Evolutionary conservation across 2,888 invertebrate genomes (phyloP).

Genomic region (Cosmorhoe ocellata): DNA sequence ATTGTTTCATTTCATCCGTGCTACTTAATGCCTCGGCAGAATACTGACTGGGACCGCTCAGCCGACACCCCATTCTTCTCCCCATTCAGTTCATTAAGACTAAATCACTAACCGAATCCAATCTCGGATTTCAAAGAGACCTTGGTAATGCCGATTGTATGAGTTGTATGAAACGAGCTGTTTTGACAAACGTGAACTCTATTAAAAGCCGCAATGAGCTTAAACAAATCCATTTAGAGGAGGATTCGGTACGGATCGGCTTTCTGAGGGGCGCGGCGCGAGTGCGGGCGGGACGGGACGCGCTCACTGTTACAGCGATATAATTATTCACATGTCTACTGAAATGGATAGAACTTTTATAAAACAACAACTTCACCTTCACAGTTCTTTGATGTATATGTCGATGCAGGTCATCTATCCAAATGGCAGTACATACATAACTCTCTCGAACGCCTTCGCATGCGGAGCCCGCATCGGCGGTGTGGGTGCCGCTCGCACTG

Average conservation of each 20-base stretch:
- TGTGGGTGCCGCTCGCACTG: slow-evolving; percentile 1
- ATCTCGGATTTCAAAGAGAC: slow-evolving; percentile 24
- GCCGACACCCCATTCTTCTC: background rate
- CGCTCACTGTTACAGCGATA: too few species aligned
- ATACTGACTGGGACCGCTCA: background rate
- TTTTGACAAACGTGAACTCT: slow-evolving; percentile 62
- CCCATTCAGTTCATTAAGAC: slow-evolving; percentile 7
- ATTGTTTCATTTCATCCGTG: too few species aligned
- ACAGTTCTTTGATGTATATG: too few species aligned
- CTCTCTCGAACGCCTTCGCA: too few species aligned
- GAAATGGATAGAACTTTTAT: too few species aligned
- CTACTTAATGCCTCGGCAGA: too few species aligned
- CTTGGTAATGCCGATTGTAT: slow-evolving; percentile 14
- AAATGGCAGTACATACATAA: too few species aligned
- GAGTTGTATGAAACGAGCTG: slow-evolving; percentile 39
- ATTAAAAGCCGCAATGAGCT: slow-evolving; percentile 44
- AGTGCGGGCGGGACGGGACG: slow-evolving; percentile 4
- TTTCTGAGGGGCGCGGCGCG: slow-evolving; percentile 16
- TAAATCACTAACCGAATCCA: slow-evolving; percentile 20
- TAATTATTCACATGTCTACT: background rate
- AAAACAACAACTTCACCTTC: too few species aligned
- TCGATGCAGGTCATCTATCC: too few species aligned
- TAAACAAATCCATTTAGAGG: slow-evolving; percentile 51
- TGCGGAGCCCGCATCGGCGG: too few species aligned
- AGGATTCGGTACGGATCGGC: slow-evolving; percentile 35